Conservation (phyloP, 2,113 vertebrate species). For the Furnarius figulus region DNA sequence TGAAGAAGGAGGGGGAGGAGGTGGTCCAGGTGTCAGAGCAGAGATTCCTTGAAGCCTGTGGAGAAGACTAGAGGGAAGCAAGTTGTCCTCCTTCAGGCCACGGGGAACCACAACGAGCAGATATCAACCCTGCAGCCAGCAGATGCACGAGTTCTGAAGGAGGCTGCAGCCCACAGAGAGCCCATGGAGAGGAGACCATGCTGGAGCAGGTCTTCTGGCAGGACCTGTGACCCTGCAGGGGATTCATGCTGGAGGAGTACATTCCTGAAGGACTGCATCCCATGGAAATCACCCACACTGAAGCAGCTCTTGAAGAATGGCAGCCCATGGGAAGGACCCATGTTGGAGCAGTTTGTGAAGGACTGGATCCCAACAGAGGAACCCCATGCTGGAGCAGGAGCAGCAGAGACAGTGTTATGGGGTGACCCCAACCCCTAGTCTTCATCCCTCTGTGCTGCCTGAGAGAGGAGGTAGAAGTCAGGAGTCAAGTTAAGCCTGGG, state of each 20-base stretch:
- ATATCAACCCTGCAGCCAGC: neutral
- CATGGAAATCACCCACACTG: fast-evolving
- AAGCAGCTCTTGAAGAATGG: neutral
- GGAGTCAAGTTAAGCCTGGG: neutral
- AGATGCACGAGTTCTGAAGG: fast-evolving
- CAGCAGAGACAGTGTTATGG: fast-evolving
- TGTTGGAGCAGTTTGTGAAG: fast-evolving
- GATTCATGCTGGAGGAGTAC: neutral
- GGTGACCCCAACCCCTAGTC: neutral
- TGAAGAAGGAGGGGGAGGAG: neutral
- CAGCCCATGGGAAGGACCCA: too few relatives aligned
- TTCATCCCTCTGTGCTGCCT: neutral
- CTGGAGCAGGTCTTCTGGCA: neutral
- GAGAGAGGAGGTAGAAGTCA: neutral
- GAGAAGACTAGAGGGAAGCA: neutral
- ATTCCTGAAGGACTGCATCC: neutral
- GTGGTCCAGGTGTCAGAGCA: neutral
- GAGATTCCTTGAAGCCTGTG: neutral
- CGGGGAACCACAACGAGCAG: neutral
- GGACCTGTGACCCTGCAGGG: neutral
- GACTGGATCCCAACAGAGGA: neutral
- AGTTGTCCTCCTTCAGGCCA: neutral
- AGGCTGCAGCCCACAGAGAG: neutral
- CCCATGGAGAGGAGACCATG: fast-evolving
- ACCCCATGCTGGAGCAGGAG: neutral